Evolutionary conservation across 37 sponge, comb jelly and placozoan genomes (phyloP), one percentile per base, ranked within the genome.

Genomic region (Crambe crambe): DNA sequence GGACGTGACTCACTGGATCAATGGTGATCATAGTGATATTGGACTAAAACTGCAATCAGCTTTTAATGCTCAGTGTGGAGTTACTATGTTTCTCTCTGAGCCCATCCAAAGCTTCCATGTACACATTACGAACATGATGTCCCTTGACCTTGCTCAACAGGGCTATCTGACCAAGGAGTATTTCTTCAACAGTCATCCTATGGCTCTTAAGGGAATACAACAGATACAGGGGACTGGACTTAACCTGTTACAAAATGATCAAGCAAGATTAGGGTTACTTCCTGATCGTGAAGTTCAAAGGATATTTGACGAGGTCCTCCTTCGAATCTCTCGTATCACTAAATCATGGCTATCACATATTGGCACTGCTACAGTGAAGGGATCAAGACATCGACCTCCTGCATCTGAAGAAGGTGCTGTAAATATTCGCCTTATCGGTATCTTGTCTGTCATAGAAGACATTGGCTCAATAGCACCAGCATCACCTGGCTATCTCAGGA

Each of bases 161-260:
- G n/a, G n/a, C n/a, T n/a, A n/a, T n/a, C n/a, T n/a, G n/a, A n/a
- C n/a, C n/a, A n/a, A n/a, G n/a, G n/a, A n/a, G n/a, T n/a, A n/a
- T n/a, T n/a, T n/a, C n/a, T n/a, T n/a, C n/a, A 62, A 29, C 64
- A 25, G 27, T 62, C 64, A 62, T 62, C 64, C 64, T 8, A 62
- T 62, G 64, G 64, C 64, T 62, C 64, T 9, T n/a, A 62, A n/a
- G 64, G 27, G 64, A 62, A 62, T 29, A 8, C n/a, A 29, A 29
- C 64, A 62, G 64, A 62, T 62, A 10, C 17, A 62, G 26, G n/a
- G n/a, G 64, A 62, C 64, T 15, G 64, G 64, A n/a, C 17, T 62
- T 23, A n/a, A 8, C 64, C 26, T 62, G 26, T n/a, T 62, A 22
- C 64, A 22, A 62, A 29, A 62, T 29, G n/a, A 22, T 26, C 25